Evolutionary conservation across 2,888 invertebrate genomes (phyloP).

Genomic region (Dastarcus helophoroides): DNA sequence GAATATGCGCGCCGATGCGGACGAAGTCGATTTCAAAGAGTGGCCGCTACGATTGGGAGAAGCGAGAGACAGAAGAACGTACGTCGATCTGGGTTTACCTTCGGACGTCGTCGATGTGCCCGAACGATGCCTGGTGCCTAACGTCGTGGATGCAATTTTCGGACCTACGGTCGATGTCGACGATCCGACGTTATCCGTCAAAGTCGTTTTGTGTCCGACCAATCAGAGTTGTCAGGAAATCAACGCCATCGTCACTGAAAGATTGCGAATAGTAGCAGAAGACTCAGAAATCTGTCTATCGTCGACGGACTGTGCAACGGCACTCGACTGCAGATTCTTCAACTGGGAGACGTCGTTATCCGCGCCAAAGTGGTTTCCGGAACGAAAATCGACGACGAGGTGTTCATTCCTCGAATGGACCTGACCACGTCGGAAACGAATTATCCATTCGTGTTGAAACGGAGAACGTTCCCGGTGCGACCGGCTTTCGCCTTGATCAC

Average conservation of each 20-base stretch:
- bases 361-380: constrained; percentile 7
- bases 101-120: not conserved
- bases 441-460: constrained; percentile 8
- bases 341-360: constrained; percentile 4
- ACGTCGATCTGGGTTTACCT: too few relatives aligned
- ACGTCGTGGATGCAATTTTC: not conserved
- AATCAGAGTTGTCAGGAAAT: not conserved
- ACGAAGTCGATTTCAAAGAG: constrained; percentile 4
- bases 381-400: constrained; percentile 4
- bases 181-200: not conserved
- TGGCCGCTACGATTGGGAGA: too few relatives aligned
- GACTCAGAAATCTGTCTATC: constrained; percentile 12
- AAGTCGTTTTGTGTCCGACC: not conserved
- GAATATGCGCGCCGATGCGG: too few relatives aligned
- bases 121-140: not conserved
- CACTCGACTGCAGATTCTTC: constrained; percentile 10
- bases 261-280: too few relatives aligned
- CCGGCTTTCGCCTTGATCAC: constrained; percentile 12
- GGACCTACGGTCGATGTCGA: not conserved
- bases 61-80: not conserved
- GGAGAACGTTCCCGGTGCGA: constrained; percentile 12
- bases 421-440: constrained; percentile 9
- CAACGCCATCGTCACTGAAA: not conserved
- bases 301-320: constrained; percentile 14
- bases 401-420: constrained; percentile 9